Base-by-base conservation (phyloP, 1,140 invertebrate species). In the Drosophila nannoptera region DNA sequence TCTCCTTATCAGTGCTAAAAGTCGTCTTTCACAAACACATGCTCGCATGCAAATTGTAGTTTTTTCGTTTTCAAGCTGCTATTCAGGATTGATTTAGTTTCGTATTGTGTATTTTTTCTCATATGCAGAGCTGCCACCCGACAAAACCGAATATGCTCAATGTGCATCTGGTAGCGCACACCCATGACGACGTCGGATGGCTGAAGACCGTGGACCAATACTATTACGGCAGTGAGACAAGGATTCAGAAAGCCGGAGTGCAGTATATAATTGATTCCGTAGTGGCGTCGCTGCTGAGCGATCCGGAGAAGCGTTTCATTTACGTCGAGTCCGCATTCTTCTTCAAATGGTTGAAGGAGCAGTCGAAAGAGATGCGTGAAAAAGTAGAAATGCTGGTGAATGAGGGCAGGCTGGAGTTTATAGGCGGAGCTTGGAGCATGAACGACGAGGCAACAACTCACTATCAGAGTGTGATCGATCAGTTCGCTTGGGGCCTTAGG, bases 391-490 rank as follows among this genome's bases (percentile, higher is more conserved):
- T 89, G n/a, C 87, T 96, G n/a, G 94, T 96, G 0, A 82, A 92
- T 0, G 90, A 93, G 77, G 97, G 96, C 3, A 93, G 95, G 76
- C 90, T 99, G 7, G 96, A 98, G 91, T 96, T 99, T 68, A 95
- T 95, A 32, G 93, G 94, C 5, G 96, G 96, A 0, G 94, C 93
- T 0, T 97, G 96, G 96, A 94, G 93, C 62, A 97, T 98, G 96
- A 97, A 98, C 89, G 98, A 99, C 88, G 98, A 99, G 88, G 97
- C 97, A 0, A 91, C 93, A 0, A 93, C 95, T 0, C 96, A 99
- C 87, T 99, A 99, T 90, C 95, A 96, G 68, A 96, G 95, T 43
- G 94, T 96, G n/a, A 94, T 99, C 22, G 98, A 99, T 90, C 97
- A 99, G 88, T 97, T 97, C 87, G 93, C 94, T 4, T 94, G 93